These are phyloP conservation scores for Meta bourneti DNA, from an alignment of 2,888 invertebrate species.

Conservation along the genomic window DNA sequence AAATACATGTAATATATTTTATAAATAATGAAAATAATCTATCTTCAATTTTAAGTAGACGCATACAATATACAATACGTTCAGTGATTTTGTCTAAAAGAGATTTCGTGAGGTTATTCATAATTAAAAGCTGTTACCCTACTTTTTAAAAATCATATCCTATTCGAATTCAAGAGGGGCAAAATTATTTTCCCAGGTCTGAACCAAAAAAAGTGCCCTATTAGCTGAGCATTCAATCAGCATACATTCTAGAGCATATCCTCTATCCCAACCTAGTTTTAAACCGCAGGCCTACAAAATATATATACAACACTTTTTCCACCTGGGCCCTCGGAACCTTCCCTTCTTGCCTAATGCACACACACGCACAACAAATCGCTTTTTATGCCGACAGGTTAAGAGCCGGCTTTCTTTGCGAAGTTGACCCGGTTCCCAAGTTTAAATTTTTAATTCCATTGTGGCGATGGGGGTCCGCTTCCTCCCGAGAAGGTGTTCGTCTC, in stretches of 20 bases:
- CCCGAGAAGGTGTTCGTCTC: slow-evolving; percentile 48
- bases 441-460: slow-evolving; percentile 68
- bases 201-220: not conserved
- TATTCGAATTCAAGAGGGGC: not conserved
- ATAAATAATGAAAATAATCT: too few relatives aligned
- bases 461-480: slow-evolving; percentile 43
- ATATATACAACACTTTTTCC: slow-evolving; percentile 17
- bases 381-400: slow-evolving; percentile 69
- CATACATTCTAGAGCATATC: slow-evolving; percentile 2
- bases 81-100: too few relatives aligned
- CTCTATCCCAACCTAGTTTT: slow-evolving; percentile 46
- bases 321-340: slow-evolving; percentile 10
- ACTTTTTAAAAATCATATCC: too few relatives aligned
- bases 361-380: slow-evolving; percentile 50
- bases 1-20: too few relatives aligned
- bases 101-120: too few relatives aligned
- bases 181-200: not conserved
- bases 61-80: too few relatives aligned
- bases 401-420: slow-evolving; percentile 12
- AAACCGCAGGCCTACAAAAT: not conserved
- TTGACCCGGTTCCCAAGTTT: slow-evolving; percentile 70
- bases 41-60: too few relatives aligned
- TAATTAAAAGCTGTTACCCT: too few relatives aligned
- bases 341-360: not conserved
- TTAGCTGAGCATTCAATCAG: not conserved